A percentile compares a stretch with the other conserved stretches of the same genome.
phyloP scores from a whole-genome alignment of 2,797 vertebrate species.

The Gymnothorax reevesii region DNA sequence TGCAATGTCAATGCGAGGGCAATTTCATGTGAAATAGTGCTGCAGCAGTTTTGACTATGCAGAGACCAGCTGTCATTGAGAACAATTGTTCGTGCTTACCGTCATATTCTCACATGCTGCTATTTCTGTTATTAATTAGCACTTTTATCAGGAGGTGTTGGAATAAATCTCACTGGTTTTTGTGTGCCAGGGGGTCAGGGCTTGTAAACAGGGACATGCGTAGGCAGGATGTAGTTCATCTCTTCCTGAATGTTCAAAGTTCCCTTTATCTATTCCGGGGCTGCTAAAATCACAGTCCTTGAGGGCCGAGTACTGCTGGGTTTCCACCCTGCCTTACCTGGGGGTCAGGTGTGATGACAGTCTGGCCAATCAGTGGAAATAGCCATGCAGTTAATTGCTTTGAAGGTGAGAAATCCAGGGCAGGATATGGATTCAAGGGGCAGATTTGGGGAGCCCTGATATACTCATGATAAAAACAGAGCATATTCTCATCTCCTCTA shows the following conservation, averaged over 20 bases:
- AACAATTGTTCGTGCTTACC: not conserved
- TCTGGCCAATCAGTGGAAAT: too few relatives aligned
- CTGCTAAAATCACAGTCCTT: too few relatives aligned
- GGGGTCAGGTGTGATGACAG: too few relatives aligned
- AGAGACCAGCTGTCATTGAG: not conserved
- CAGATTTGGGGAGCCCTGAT: too few relatives aligned
- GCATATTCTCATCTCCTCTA: not conserved
- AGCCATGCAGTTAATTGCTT: too few relatives aligned
- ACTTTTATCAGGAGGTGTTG: not conserved
- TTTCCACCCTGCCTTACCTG: too few relatives aligned
- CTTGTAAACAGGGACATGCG: not conserved
- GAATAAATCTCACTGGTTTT: not conserved
- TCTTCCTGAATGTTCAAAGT: not conserved
- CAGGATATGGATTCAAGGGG: too few relatives aligned
- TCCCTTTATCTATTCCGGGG: too few relatives aligned
- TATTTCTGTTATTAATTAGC: not conserved
- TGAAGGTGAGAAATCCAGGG: too few relatives aligned
- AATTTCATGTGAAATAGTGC: not conserved
- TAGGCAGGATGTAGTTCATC: not conserved
- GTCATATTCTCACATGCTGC: not conserved
- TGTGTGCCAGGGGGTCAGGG: not conserved
- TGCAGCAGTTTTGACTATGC: not conserved
- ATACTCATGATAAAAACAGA: too few relatives aligned
- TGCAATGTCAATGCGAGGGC: not conserved
- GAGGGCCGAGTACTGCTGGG: too few relatives aligned